Conservation (phyloP, 2,888 invertebrate species). For the Cephalotes varians region DNA sequence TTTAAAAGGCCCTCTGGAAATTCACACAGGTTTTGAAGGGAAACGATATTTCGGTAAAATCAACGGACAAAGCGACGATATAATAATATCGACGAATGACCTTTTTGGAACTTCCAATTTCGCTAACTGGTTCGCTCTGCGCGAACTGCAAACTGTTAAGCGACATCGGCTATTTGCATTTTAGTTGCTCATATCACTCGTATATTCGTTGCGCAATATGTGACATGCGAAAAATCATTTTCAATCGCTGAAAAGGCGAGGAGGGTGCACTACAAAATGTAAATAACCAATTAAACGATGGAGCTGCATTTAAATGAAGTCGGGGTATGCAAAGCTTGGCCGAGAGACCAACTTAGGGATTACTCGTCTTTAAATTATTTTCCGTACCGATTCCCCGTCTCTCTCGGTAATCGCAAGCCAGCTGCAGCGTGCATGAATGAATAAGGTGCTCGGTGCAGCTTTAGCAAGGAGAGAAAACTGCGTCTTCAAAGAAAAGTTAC, state of each 20-base stretch:
- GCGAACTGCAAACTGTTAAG: constrained; percentile 34
- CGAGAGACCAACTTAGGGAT: constrained; percentile 33
- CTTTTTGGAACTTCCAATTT: constrained; percentile 23
- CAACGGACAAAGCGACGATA: constrained; percentile 34
- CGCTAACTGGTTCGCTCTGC: constrained; percentile 21
- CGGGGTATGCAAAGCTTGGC: constrained; percentile 32
- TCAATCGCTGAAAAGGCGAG: constrained; percentile 1
- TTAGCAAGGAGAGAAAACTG: constrained; percentile 32
- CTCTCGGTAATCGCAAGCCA: constrained; percentile 31
- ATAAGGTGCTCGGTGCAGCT: constrained; percentile 37
- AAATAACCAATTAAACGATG: constrained; percentile 51
- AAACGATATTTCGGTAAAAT: constrained; percentile 56
- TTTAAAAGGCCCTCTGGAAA: constrained; percentile 57
- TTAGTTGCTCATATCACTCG: constrained; percentile 17
- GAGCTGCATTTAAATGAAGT: constrained; percentile 42
- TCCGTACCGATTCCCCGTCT: constrained; percentile 45
- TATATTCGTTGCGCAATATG: constrained; percentile 13
- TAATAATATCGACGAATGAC: constrained; percentile 55
- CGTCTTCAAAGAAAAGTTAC: constrained; percentile 43
- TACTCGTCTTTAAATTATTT: constrained; percentile 54
- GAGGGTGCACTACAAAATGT: constrained; percentile 18
- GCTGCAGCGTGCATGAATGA: constrained; percentile 52
- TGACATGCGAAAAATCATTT: constrained; percentile 21
- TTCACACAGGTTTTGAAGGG: constrained; percentile 57
- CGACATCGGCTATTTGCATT: constrained; percentile 32